Evolutionary conservation across 2,113 vertebrate species (phyloP).

Genomic region (Chlamydotis undulata): DNA sequence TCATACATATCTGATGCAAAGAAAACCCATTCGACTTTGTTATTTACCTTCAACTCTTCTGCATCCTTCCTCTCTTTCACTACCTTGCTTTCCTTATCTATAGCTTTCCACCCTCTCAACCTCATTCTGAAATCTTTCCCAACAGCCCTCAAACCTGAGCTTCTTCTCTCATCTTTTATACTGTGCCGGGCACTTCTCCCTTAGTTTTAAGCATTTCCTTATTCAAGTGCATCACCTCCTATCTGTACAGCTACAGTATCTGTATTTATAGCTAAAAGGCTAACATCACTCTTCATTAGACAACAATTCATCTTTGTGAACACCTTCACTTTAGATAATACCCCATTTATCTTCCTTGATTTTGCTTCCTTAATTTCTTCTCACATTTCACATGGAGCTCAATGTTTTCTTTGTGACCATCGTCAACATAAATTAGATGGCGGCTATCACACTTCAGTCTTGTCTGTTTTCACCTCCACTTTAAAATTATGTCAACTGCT

Average conservation of each 20-base stretch:
- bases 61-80: neutral
- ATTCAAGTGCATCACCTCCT: conserved; percentile 16
- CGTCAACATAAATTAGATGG: neutral
- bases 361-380: conserved; percentile 3
- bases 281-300: conserved; percentile 39
- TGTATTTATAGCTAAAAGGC: conserved; percentile 37
- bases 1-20: neutral
- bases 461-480: neutral
- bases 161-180: neutral
- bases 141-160: neutral
- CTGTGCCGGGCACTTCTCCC: neutral
- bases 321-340: neutral
- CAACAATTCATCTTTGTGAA: conserved; percentile 34
- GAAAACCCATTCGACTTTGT: neutral
- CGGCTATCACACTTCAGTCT: neutral
- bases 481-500: neutral
- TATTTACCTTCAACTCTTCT: neutral
- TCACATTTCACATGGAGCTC: neutral
- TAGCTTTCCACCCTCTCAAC: neutral
- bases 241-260: conserved; percentile 23
- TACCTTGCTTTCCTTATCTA: neutral
- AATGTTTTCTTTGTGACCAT: neutral
- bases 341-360: conserved; percentile 27
- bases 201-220: neutral
- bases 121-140: neutral